A percentile compares a stretch with the other conserved stretches of the same genome.
Conservation (phyloP, 2,888 invertebrate genomes). For the Eupithecia pulchellata region DNA sequence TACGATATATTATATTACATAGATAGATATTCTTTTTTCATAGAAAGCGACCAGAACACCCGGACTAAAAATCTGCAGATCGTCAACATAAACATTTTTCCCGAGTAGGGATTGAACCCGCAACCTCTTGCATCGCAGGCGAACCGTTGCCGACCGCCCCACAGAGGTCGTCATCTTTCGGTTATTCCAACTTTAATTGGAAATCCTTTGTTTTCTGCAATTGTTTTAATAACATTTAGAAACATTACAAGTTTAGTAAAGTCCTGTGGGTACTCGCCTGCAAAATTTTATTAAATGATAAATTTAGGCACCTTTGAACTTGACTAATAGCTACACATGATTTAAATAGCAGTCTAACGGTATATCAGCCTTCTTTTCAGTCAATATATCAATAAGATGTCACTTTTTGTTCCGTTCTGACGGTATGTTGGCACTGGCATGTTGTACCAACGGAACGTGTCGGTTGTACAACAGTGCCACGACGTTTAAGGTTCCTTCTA, state of each 20-base stretch:
- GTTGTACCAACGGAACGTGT: slow-evolving; percentile 59
- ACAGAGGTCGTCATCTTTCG: too few relatives aligned
- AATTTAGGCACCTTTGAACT: slow-evolving; percentile 44
- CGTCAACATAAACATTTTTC: too few relatives aligned
- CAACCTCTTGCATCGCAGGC: too few relatives aligned
- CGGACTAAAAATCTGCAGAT: too few relatives aligned
- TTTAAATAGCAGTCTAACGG: slow-evolving; percentile 78
- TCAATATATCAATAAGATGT: slow-evolving; percentile 79
- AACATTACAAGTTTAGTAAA: not conserved
- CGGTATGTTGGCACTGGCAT: slow-evolving; percentile 54
- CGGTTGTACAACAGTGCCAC: slow-evolving; percentile 31
- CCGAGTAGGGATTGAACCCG: too few relatives aligned
- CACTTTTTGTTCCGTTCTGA: slow-evolving; percentile 66
- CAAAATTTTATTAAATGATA: not conserved
- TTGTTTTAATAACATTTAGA: too few relatives aligned
- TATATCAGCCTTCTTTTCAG: slow-evolving; percentile 63
- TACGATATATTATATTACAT: too few relatives aligned
- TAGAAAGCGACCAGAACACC: too few relatives aligned
- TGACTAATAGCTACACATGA: slow-evolving; percentile 71
- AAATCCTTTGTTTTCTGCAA: not conserved
- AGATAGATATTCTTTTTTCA: too few relatives aligned
- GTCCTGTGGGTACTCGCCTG: not conserved
- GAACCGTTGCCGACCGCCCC: too few relatives aligned
- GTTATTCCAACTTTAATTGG: not conserved
- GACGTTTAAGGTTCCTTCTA: slow-evolving; percentile 12